Evolutionary conservation across 2,113 vertebrate species (phyloP), one percentile per base, ranked within the genome.

Genomic region (Chaenogobius annularis): DNA sequence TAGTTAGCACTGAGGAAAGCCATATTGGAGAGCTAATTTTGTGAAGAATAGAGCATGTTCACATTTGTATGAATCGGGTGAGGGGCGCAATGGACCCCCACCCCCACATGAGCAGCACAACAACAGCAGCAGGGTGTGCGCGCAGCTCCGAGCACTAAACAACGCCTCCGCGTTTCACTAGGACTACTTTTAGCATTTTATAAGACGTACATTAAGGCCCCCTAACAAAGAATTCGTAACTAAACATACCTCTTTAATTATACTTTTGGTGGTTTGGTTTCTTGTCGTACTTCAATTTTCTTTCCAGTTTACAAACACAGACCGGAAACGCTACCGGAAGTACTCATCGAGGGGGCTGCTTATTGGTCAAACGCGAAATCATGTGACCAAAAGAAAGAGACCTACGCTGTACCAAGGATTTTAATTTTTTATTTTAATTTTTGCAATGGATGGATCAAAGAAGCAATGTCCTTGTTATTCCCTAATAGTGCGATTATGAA

Each of bases 291-390:
- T 91, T 92, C 89, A 92, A 90, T 86, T 92, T 88, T 91, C 13
- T 80, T 87, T 66, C 82, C 93, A 93, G 93, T 94, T 94, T 94
- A 94, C 92, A 93, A 94, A 93, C 93, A 94, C 88, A 89, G 87
- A 86, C 93, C 94, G 93, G 93, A 94, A 94, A 92, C 87, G 78
- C 82, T 83, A 91, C 92, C 93, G 93, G 93, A 94, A 93, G 92
- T 90, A 77, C 86, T 91, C 79, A 73, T 81, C 73, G 40, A 82
- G 82, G 85, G 87, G 70, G 31, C 68, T 14, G 12, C 15, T 31
- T 81, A 89, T 88, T 90, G 88, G 89, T 8, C 63, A 44, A 3
- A 31, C n/a, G 10, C 6, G 1, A 0, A 0, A 19, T 10, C 91
- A 92, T 72, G 80, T 92, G 90, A 87, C 26, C 8, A 9, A 17